Evolutionary conservation across 2,888 invertebrate genomes (phyloP), one percentile per base, ranked within the genome.

Genomic region (Candidula unifasciata): DNA sequence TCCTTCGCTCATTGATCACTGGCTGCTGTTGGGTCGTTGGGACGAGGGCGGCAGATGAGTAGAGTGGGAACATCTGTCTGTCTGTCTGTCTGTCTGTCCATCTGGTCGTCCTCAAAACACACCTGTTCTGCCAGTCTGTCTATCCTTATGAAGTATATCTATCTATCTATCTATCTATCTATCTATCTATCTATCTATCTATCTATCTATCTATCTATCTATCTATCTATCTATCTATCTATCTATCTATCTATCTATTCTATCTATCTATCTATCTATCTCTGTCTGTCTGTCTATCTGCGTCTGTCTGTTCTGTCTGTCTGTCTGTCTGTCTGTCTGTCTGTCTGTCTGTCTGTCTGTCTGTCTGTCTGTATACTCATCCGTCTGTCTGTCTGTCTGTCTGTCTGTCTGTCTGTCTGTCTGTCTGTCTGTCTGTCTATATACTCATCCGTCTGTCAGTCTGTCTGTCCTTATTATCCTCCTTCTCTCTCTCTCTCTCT

Each of bases 301-400:
- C n/a, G 66, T 66, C n/a, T 66, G 66, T 66, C n/a, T 66, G 66
- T n/a, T 66, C n/a, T 66, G 66, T 66, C n/a, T 66, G 66, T 66
- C n/a, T 66, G 66, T 66, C n/a, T 66, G 66, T 66, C n/a, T 66
- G 44, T 44, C 44, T 44, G 44, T 44, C 44, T 44, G 44, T 44
- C 44, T 44, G 10, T 44, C 44, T 44, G 44, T 44, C 44, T 44
- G 44, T 44, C 44, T 44, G 44, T 44, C 44, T 44, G 44, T 44
- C 44, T 44, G 44, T 44, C 44, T 44, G 44, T 44, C 44, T 44
- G 44, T 44, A 3, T 44, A 10, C 10, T 10, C 10, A 10, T 44
- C 44, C 10, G 44, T 44, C 30, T 66, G 66, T 66, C 30, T 66
- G 66, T 66, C 30, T 66, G 66, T 66, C 30, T 66, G 66, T 66